These are phyloP conservation scores for Ypsolopha scabrella DNA, from an alignment of 2,888 invertebrate genomes.

Conservation along the genomic window DNA sequence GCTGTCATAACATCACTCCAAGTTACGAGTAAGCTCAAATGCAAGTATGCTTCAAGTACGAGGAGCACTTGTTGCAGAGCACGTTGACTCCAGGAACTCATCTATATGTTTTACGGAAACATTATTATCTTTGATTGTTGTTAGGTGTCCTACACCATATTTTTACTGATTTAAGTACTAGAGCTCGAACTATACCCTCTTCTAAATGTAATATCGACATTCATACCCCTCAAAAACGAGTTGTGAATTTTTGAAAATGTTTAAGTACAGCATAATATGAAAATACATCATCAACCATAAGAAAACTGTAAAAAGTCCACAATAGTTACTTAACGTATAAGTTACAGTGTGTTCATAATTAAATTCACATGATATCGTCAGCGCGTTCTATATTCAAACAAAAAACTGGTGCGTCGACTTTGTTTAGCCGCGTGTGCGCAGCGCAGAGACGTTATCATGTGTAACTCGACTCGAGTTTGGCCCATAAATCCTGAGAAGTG, in stretches of 20 bases:
- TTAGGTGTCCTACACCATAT: background rate
- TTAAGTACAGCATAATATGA: no score
- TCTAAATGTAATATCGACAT: no score
- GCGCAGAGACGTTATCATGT: conserved; percentile 52
- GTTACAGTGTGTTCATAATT: no score
- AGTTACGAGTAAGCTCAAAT: background rate
- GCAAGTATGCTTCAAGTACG: background rate
- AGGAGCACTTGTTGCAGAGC: background rate
- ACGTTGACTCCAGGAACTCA: background rate
- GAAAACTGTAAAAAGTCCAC: conserved; percentile 16
- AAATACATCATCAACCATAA: background rate
- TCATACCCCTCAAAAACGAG: no score
- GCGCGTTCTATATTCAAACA: conserved; percentile 29
- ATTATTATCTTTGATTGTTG: background rate
- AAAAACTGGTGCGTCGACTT: conserved; percentile 22
- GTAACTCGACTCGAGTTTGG: conserved; percentile 41
- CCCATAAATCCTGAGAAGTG: conserved; percentile 56
- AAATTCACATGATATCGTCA: no score
- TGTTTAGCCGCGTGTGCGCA: conserved; percentile 32
- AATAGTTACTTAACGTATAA: no score
- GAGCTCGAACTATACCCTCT: no score
- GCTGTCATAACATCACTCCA: background rate
- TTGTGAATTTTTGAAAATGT: no score
- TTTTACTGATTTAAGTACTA: background rate
- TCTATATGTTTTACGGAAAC: background rate